Evolutionary conservation across 1,140 invertebrate species (phyloP), one percentile per base, ranked within the genome.

Genomic region (Meteorus sp.): DNA sequence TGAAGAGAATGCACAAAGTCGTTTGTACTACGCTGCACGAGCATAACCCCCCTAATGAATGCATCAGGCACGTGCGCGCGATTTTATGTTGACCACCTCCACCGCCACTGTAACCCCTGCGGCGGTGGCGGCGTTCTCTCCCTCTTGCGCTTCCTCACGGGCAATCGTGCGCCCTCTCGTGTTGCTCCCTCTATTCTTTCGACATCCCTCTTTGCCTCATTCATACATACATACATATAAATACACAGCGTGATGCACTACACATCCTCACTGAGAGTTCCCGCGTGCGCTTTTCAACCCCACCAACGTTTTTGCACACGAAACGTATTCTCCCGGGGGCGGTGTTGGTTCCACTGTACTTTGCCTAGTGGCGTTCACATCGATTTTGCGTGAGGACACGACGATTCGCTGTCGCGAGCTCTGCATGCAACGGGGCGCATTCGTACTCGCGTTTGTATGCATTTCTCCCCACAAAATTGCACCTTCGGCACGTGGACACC

Each of bases 11-110:
- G 70, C 68, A 72, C 68, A 66, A 70, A 68, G 72, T 70, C 71
- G 72, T n/a, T n/a, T n/a, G n/a, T n/a, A n/a, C n/a, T 74, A 74
- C 71, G 71, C 70, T 75, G 73, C 69, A 73, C 75, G 74, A 68
- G 73, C 70, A 73, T 75, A 77, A 77, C 70, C 75, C 75, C 76
- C 71, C 75, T 77, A 79, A 78, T 78, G 75, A 77, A 74, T 77
- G 75, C 74, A 77, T 66, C 76, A 76, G 74, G 74, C 76, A 79
- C 73, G 77, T 79, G 77, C 77, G 74, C 76, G 71, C 71, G 75
- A 79, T 79, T 79, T 79, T 79, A 79, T 79, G 76, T 77, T 73
- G 73, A 63, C 72, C 72, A 72, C 69, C 71, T 72, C 71, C 71
- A 67, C 70, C 59, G 51, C 65, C 52, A 44, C 64, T 6, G 17